Base-by-base conservation (phyloP, 2,113 vertebrate genomes). In the Cinclus mexicanus region DNA sequence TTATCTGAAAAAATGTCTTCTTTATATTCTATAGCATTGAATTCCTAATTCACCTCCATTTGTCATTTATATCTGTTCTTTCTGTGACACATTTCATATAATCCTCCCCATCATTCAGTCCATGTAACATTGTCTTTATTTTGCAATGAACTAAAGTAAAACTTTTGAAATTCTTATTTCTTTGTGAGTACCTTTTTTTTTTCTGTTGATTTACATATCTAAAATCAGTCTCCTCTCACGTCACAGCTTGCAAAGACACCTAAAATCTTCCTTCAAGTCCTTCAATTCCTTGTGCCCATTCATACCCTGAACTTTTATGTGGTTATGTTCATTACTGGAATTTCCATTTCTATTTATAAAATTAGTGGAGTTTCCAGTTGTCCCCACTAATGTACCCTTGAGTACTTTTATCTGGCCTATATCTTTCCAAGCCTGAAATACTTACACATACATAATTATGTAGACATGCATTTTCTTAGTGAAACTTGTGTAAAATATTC, bases 1-100 rank as follows among this genome's bases (percentile, higher is more conserved):
- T 87, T 95, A 92, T 35, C 67, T 78, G 74, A 92, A 91, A 70
- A 84, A 50, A 92, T 55, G 44, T 70, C 56, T 52, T 68, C 59
- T 74, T 89, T 81, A 86, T 75, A 82, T 79, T 91, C 94, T 89
- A 93, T 82, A 89, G 17, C 3, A 26, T 53, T 85, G 47, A 82
- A 77, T 90, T 96, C 55, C 83, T 75, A 94, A 84, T 29, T 91
- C n/a, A 84, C 33, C 23, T 93, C n/a, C 28, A 70, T 88, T 91
- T 91, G 24, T 81, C 72, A 90, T 83, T 88, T 28, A n/a, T 57
- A 35, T 53, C 70, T 77, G 15, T 65, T 91, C 46, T 94, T 91
- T 64, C 64, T 69, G 14, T 92, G 64, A 61, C 47, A 87, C 7
- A 22, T 87, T 90, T 74, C 35, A 25, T 91, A 42, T 90, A 67